Conservation (phyloP, 1,140 invertebrate species). For the Pseudachorutes palmiensis region DNA sequence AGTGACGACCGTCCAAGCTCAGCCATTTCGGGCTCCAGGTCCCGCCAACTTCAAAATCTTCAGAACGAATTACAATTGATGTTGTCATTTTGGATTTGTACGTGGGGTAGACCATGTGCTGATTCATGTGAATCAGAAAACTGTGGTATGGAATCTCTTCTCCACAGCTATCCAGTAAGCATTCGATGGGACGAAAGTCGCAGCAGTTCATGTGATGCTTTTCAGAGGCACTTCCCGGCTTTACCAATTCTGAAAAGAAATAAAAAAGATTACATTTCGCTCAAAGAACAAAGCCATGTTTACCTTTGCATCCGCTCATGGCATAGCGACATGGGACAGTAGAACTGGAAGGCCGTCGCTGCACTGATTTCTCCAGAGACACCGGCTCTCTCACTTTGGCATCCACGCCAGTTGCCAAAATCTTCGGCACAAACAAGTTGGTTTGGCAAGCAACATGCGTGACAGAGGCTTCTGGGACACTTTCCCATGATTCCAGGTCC, state of each 20-base stretch:
- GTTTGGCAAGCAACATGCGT: too few relatives aligned
- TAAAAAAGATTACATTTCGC: background rate
- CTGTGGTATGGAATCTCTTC: slow-evolving; percentile 13
- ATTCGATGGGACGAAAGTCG: slow-evolving; percentile 15
- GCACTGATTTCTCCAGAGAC: too few relatives aligned
- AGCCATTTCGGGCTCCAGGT: slow-evolving; percentile 19
- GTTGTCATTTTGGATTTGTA: background rate
- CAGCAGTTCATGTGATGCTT: slow-evolving; percentile 7
- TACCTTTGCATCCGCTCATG: background rate
- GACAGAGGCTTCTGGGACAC: too few relatives aligned
- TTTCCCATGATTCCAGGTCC: too few relatives aligned
- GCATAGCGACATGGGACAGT: background rate
- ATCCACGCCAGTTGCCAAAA: too few relatives aligned
- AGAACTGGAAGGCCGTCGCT: background rate
- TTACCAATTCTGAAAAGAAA: slow-evolving; percentile 17
- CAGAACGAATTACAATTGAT: background rate
- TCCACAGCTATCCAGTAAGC: background rate
- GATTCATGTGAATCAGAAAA: slow-evolving; percentile 8
- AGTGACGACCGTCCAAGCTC: background rate
- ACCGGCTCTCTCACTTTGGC: too few relatives aligned
- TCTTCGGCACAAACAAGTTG: too few relatives aligned
- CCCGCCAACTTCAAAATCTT: slow-evolving; percentile 7
- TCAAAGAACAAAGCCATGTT: background rate
- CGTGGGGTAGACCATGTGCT: background rate
- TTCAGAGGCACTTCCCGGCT: background rate